These are phyloP conservation scores for Silurus meridionalis DNA, from an alignment of 2,113 vertebrate genomes.

Conservation along the genomic window DNA sequence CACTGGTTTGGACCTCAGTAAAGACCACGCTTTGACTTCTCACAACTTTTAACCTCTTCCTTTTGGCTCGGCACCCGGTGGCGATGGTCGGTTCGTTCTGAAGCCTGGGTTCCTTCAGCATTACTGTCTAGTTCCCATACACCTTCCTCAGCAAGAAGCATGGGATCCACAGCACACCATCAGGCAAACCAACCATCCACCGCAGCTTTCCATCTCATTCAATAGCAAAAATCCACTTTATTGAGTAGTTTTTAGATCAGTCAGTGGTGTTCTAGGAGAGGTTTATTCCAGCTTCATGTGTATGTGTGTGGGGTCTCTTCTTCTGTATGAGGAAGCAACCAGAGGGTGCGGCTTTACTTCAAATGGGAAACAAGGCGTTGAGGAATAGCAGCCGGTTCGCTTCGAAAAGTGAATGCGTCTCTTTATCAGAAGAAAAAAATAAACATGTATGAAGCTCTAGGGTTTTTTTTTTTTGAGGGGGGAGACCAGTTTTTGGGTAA, in stretches of 20 bases:
- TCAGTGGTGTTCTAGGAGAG: background rate
- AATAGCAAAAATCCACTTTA: background rate
- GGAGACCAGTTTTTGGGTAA: too few species aligned
- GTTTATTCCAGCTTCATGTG: background rate
- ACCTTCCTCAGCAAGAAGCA: constrained; percentile 63
- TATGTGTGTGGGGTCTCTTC: constrained; percentile 9
- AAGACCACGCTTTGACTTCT: constrained; percentile 42
- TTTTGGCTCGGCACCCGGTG: constrained; percentile 63
- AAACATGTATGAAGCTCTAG: background rate
- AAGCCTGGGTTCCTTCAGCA: constrained; percentile 65
- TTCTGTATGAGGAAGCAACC: constrained; percentile 22
- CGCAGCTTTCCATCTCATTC: constrained; percentile 48
- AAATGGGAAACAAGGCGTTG: constrained; percentile 17
- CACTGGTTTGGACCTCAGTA: constrained; percentile 41
- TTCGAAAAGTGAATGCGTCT: background rate
- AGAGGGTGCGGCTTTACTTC: constrained; percentile 33
- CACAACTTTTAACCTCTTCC: constrained; percentile 71
- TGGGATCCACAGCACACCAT: constrained; percentile 41
- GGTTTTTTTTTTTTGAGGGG: too few species aligned
- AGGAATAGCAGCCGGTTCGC: background rate
- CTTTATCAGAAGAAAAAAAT: background rate
- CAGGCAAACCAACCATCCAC: constrained; percentile 51
- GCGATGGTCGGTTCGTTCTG: constrained; percentile 60
- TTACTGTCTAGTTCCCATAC: constrained; percentile 62
- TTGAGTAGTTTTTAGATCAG: background rate